Evolutionary conservation across 2,888 invertebrate species (phyloP), one percentile per base, ranked within the genome.

Genomic region (Metallyticus violacea): DNA sequence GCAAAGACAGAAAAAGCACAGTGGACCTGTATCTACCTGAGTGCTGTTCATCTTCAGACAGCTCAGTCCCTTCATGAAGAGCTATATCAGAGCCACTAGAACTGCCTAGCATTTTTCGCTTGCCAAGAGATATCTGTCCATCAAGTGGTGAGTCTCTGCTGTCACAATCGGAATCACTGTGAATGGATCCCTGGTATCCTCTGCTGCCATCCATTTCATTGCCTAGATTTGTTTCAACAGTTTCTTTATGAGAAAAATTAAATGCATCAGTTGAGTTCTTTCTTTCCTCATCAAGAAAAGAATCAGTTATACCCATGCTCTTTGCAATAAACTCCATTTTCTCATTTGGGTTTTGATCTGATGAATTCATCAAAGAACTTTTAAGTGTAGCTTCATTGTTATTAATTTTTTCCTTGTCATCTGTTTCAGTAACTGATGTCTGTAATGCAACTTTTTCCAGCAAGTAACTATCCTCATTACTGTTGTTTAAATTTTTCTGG

Each of bases 71-170:
- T 91, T 94, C 94, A 90, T 94, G 94, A 88, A 94, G 92, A 87
- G 94, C 94, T 87, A 94, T 92, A 90, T 95, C 94, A 76, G 94
- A 94, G 86, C 94, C 94, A 90, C 94, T 94, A 88, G 94, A 94
- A 90, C 94, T 94, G 89, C 94, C 94, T 87, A 94, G 91, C 77
- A 93, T 93, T 90, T 93, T 92, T 89, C 91, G 90, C 89, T 91
- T 91, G 89, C 89, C 91, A 26, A 84, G 29, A 88, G 82, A 88
- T 88, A 30, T 87, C 78, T 80, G 89, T 87, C 62, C 81, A 26
- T 86, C 85, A 28, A 83, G 62, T 77, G 81, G 85, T 77, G 87
- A 86, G 26, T 85, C 88, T 83, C 90, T 90, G 88, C 91, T 90
- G 87, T 92, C 92, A 40, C 91, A 91, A 86, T 92, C 92, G n/a